Evolutionary conservation across 2,113 vertebrate species (phyloP).

Genomic region (Phylloscopus trochiloides): DNA sequence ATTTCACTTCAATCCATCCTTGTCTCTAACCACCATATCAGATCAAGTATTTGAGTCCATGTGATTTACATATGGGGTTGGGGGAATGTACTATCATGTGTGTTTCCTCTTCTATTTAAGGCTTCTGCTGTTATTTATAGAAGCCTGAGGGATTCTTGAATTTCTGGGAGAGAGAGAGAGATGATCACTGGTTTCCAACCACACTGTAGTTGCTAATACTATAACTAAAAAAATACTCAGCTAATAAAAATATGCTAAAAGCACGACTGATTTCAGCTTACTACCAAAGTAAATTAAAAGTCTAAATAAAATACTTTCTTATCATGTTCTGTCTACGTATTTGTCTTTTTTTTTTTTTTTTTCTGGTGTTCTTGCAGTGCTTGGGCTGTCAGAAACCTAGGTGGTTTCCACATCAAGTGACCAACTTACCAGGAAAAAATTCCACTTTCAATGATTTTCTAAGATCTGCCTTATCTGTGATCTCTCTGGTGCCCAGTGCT

Average conservation of each 20-base stretch:
- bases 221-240: background rate
- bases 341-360: background rate
- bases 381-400: background rate
- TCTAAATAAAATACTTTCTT: background rate
- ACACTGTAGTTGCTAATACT: background rate
- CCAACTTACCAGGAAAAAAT: background rate
- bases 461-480: background rate
- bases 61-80: background rate
- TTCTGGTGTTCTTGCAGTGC: background rate
- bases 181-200: conserved; percentile 12
- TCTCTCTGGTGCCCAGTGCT: background rate
- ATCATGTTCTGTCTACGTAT: background rate
- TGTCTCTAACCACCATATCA: background rate
- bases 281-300: background rate
- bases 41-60: background rate
- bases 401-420: background rate
- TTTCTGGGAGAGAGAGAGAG: background rate
- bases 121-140: conserved; percentile 19
- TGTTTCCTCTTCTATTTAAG: conserved; percentile 29
- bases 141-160: background rate
- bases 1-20: background rate
- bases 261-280: background rate
- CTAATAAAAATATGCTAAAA: background rate
- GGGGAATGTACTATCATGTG: background rate
- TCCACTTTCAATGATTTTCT: conserved; percentile 6